Percentiles rank a stretch among this genome's conserved stretches.
phyloP scores from a whole-genome alignment of 2,888 invertebrate genomes.

The Patella pellucida region DNA sequence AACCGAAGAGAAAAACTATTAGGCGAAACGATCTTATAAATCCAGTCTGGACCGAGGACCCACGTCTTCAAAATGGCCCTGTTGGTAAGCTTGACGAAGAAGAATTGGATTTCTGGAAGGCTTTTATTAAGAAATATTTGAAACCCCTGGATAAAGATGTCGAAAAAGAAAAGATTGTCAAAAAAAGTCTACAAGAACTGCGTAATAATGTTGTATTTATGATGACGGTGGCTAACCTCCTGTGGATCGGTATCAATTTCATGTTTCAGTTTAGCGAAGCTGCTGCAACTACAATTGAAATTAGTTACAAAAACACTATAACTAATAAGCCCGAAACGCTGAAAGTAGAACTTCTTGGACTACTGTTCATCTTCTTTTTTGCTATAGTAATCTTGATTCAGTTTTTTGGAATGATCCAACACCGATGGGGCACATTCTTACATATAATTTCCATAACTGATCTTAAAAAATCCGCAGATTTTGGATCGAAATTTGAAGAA shows the following conservation, averaged over 20 bases:
- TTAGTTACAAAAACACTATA: not conserved
- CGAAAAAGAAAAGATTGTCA: conserved; percentile 71
- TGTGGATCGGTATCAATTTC: conserved; percentile 89
- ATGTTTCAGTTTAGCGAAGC: conserved; percentile 47
- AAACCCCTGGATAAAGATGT: conserved; percentile 93
- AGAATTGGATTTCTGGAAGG: conserved; percentile 91
- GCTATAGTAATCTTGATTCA: conserved; percentile 58
- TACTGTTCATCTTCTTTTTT: conserved; percentile 61
- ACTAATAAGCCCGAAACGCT: not conserved
- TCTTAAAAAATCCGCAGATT: conserved; percentile 16
- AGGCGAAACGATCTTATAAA: conserved; percentile 43
- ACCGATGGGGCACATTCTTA: conserved; percentile 66
- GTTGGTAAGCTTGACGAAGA: conserved; percentile 69
- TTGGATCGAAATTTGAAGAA: not conserved
- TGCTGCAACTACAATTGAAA: not conserved
- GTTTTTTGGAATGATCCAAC: conserved; percentile 64
- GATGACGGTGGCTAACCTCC: conserved; percentile 97
- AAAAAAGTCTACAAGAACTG: conserved; percentile 82
- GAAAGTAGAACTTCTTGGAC: conserved; percentile 50
- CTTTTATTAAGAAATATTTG: conserved; percentile 88
- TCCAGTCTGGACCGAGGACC: conserved; percentile 57
- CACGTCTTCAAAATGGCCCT: conserved; percentile 50
- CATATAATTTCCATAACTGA: conserved; percentile 62
- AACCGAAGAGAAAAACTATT: conserved; percentile 4
- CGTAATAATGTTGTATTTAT: conserved; percentile 81